Percentiles rank a stretch among this genome's conserved stretches.
phyloP scores from a whole-genome alignment of 1,140 invertebrate species.

The Drosophila bipectinata region DNA sequence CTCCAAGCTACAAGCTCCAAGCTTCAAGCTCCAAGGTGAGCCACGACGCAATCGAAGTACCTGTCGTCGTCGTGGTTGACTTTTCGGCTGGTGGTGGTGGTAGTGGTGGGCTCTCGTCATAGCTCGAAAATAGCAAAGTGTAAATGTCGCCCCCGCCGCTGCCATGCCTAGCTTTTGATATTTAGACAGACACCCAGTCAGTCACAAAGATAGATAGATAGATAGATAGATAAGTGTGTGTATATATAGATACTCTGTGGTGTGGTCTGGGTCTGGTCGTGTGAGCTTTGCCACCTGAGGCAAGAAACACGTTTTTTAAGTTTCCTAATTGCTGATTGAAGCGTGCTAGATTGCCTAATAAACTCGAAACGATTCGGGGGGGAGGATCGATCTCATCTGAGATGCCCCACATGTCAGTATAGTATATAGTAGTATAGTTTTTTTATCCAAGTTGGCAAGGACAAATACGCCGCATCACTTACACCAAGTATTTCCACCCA shows the following conservation, averaged over 20 bases:
- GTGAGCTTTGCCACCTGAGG: conserved; percentile 22
- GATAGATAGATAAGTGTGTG: no score
- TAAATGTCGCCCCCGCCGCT: conserved; percentile 52
- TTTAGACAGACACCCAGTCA: conserved; percentile 19
- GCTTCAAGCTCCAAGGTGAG: conserved; percentile 59
- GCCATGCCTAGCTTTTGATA: conserved; percentile 39
- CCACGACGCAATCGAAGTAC: conserved; percentile 59
- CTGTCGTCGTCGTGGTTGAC: conserved; percentile 33
- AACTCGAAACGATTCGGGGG: neutral
- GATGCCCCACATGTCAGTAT: neutral
- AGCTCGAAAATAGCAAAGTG: conserved; percentile 61
- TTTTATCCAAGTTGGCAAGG: conserved; percentile 17
- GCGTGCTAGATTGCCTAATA: conserved; percentile 17
- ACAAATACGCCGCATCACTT: neutral
- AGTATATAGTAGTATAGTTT: conserved; percentile 5
- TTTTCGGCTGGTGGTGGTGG: neutral
- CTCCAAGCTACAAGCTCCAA: neutral
- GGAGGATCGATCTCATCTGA: neutral
- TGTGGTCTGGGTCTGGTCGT: neutral
- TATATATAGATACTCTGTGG: neutral
- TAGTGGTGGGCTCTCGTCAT: conserved; percentile 30
- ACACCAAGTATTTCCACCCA: conserved; percentile 3
- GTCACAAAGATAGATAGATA: conserved; percentile 2
- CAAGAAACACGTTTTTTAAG: conserved; percentile 53
- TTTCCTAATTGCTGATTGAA: conserved; percentile 43